Evolutionary conservation across 2,797 vertebrate species (phyloP).

Genomic region (Paguma larvata): DNA sequence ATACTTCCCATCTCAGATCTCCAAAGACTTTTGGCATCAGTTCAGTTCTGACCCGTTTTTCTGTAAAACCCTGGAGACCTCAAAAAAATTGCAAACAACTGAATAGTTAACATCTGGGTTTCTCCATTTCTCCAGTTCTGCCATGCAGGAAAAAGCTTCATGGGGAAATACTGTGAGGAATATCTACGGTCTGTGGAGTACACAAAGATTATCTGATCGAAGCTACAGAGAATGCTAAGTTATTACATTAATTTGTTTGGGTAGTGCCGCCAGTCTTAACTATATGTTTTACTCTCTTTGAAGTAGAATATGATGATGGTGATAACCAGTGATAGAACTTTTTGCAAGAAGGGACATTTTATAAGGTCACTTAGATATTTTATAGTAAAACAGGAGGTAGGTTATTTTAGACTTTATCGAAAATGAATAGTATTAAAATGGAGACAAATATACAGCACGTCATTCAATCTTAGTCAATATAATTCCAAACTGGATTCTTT

Average conservation of each 20-base stretch:
- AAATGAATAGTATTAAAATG: slow-evolving; percentile 31
- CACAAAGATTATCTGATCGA: background rate
- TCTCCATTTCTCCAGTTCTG: background rate
- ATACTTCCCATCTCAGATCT: background rate
- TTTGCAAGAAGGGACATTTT: slow-evolving; percentile 35
- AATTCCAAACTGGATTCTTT: background rate
- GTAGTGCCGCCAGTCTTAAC: background rate
- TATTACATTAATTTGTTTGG: background rate
- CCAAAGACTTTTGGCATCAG: background rate
- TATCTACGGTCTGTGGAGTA: background rate
- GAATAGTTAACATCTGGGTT: background rate
- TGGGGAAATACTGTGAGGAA: background rate
- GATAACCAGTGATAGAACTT: background rate
- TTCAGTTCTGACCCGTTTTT: background rate
- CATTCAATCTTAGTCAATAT: background rate
- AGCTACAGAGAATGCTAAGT: background rate
- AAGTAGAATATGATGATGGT: background rate
- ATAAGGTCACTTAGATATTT: background rate
- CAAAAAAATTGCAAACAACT: background rate
- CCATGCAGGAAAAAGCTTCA: background rate
- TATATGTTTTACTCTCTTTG: background rate
- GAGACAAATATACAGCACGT: background rate
- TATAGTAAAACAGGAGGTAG: background rate
- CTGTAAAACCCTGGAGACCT: background rate
- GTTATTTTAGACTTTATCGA: slow-evolving; percentile 27